phyloP scores from a whole-genome alignment of 2,797 vertebrate genomes.

The Rhabdophis nuchalis region DNA sequence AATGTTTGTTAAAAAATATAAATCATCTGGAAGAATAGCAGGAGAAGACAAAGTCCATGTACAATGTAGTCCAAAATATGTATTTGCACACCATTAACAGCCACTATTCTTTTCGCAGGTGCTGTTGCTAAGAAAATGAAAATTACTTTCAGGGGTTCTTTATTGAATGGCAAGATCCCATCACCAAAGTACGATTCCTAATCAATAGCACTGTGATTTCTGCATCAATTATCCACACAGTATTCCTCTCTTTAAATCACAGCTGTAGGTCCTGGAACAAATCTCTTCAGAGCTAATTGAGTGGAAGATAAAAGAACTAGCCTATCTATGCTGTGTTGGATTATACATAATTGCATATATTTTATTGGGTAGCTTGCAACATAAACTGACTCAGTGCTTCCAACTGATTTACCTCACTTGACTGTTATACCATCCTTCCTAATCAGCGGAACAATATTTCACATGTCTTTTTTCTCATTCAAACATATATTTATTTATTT shows the following conservation, averaged over 20 bases:
- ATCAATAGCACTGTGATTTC: not conserved
- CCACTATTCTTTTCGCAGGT: not conserved
- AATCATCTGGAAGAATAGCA: not conserved
- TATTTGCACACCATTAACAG: not conserved
- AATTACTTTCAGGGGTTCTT: not conserved
- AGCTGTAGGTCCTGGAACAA: constrained; percentile 4
- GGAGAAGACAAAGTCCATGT: not conserved
- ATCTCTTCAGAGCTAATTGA: not conserved
- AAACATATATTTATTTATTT: not conserved
- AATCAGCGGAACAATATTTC: not conserved
- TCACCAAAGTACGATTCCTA: not conserved
- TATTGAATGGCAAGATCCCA: not conserved
- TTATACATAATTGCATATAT: not conserved
- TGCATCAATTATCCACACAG: not conserved
- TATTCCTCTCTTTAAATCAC: constrained; percentile 2
- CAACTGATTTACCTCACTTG: not conserved
- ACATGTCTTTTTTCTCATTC: not conserved
- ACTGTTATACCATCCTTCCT: not conserved
- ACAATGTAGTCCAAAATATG: not conserved
- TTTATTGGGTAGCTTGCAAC: not conserved
- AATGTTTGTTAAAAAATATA: not conserved
- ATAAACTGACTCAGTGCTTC: not conserved
- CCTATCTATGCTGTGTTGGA: not conserved
- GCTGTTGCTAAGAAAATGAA: not conserved
- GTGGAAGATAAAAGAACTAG: not conserved